Base-by-base conservation (phyloP, 1,140 invertebrate species). In the Ptiloglossa arizonensis region DNA sequence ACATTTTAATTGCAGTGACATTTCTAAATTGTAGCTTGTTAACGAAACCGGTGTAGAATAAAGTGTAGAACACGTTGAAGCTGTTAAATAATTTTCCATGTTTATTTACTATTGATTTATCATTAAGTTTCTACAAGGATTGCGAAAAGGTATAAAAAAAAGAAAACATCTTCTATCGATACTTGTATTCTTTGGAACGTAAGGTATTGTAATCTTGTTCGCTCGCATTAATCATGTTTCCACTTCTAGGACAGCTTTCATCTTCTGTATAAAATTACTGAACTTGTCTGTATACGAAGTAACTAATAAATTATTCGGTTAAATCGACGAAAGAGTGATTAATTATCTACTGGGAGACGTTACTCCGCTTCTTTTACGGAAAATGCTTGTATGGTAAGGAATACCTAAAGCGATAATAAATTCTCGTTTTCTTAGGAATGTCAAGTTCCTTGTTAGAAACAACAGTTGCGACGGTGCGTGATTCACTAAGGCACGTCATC, bases 401-500 rank as follows among this genome's bases (percentile, higher is more conserved):
- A 70, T 59, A 78, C 41, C 62, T 77, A 22, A 44, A 27, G 54
- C 17, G 79, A 63, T 57, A 73, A 85, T 84, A 81, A 84, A 85
- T 85, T 84, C 64, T 81, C 78, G 52, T 74, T 80, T 73, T 29
- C 75, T 54, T 29, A 77, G 78, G 72, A 85, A 81, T 85, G 82
- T 75, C 83, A 70, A 73, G 63, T 80, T 64, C 72, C 67, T 69
- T 46, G 59, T 44, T 63, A 24, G 48, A 69, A 24, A 17, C 78
- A 67, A 59, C 69, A 72, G 59, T 32, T 19, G 56, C 57, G 59
- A 67, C 70, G 24, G 15, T n/a, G 79, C 74, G 69, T 85, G 83
- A 86, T 85, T 86, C 84, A 77, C 54, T 46, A 57, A 72, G 35
- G 70, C 75, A 68, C 84, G 84, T 86, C 83, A 86, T 86, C 84